Evolutionary conservation across 2,888 invertebrate species (phyloP), one percentile per base, ranked within the genome.

Genomic region (Atrina japonica): DNA sequence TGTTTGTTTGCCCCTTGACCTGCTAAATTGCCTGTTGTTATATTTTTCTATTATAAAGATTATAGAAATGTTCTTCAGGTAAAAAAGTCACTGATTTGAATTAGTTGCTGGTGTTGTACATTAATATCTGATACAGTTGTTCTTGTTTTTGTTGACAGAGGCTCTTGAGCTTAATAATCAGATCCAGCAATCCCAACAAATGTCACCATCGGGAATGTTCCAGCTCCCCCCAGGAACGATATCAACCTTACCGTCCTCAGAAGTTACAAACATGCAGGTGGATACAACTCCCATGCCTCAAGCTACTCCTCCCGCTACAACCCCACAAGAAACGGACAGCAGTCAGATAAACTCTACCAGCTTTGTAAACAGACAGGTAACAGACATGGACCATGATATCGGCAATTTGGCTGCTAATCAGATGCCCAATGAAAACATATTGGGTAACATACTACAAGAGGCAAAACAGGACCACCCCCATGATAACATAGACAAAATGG

Each of bases 111-210:
- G n/a, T n/a, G n/a, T n/a, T n/a, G n/a, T n/a, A n/a, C n/a, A n/a
- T n/a, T n/a, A n/a, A n/a, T n/a, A n/a, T n/a, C n/a, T n/a, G n/a
- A n/a, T n/a, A n/a, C n/a, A n/a, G n/a, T n/a, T n/a, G n/a, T n/a
- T n/a, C n/a, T n/a, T n/a, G n/a, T n/a, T n/a, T n/a, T 5, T 35
- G 29, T 40, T 75, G 76, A n/a, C 77, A 86, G 86, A 83, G 70
- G 86, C 86, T 27, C 66, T 86, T 29, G 83, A 84, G 49, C 60
- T 86, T 64, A 86, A 84, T 55, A 73, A 78, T 18, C 80, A 83
- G 61, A 80, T 85, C 23, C 82, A 82, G 43, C 73, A 74, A 53
- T 70, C 73, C 9, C 81, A 81, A 50, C 70, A 84, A 29, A 78
- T 79, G 64, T 72, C 74, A 7, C 83, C 70, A 23, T 72, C 75